Evolutionary conservation across 1,140 invertebrate species (phyloP), one percentile per base, ranked within the genome.

Genomic region (Drosophila pachea): DNA sequence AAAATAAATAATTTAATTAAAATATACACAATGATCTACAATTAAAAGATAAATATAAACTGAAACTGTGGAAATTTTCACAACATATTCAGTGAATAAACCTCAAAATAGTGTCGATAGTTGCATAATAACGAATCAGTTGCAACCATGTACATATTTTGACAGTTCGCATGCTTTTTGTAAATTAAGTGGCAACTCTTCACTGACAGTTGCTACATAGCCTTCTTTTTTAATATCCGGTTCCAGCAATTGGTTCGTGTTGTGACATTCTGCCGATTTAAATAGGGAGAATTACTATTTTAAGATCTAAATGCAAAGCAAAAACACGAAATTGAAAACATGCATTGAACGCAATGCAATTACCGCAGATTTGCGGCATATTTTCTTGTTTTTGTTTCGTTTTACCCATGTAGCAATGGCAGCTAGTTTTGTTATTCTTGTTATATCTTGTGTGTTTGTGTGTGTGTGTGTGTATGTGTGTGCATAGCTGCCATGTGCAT

Each of bases 141-240:
- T 64, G 61, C 67, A 69, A 49, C 45, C 61, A 6, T 64, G 53
- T 0, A 14, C 8, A 11, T n/a, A 43, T 5, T 7, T 42, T 69
- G 67, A 69, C 67, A 69, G 61, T 14, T 64, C 52, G 12, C 38
- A 22, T 36, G 59, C 7, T 35, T 49, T 47, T 62, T 68, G 58
- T 68, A 50, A 68, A 52, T 35, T 1, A 6, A 53, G 35, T 71
- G 40, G 42, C 49, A 67, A 48, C 43, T 54, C 55, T 45, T 0
- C 9, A 35, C n/a, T 60, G 71, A 74, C 76, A 78, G 47, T 55
- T 77, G 74, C 64, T 48, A 45, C 7, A 40, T 31, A 50, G 68
- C 79, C 64, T 84, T 75, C 78, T 83, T 83, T 81, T 82, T 82
- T 78, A 73, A 82, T 74, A 82, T 82, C 78, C 78, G 77, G 78